A percentile compares a stretch with the other conserved stretches of the same genome.
These are phyloP conservation scores for Phymorhynchus buccinoides DNA, from an alignment of 1,140 invertebrate genomes.

Conservation along the genomic window DNA sequence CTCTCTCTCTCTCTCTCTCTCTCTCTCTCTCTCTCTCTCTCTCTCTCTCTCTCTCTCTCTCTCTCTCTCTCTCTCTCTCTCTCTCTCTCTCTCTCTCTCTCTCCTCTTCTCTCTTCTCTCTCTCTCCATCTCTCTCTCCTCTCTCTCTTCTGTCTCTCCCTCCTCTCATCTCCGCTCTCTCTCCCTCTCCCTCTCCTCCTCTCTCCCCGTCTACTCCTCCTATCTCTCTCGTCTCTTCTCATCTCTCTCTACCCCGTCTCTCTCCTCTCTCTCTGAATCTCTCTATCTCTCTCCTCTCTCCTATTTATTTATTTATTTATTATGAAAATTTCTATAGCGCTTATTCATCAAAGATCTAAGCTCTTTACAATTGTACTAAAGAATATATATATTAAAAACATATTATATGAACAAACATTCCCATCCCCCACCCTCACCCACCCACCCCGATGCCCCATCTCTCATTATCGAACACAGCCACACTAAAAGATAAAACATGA, in stretches of 20 bases:
- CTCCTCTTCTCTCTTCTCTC: not conserved
- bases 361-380: no score
- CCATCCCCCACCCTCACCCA: no score
- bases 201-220: not conserved
- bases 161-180: not conserved
- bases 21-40: not conserved
- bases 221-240: not conserved
- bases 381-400: no score
- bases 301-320: no score
- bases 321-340: no score
- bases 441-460: no score
- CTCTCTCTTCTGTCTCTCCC: not conserved
- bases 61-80: not conserved
- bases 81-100: slow-evolving; percentile 9
- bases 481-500: no score
- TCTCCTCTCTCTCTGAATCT: not conserved
- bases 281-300: not conserved
- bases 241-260: not conserved
- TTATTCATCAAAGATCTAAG: no score
- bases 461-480: no score
- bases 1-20: slow-evolving; percentile 18
- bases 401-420: no score
- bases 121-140: not conserved
- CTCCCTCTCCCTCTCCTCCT: not conserved
- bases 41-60: slow-evolving; percentile 4